Percentiles rank a stretch among this genome's conserved stretches.
Evolutionary conservation across 2,113 vertebrate species (phyloP).

Genomic region (Cathartes aura): DNA sequence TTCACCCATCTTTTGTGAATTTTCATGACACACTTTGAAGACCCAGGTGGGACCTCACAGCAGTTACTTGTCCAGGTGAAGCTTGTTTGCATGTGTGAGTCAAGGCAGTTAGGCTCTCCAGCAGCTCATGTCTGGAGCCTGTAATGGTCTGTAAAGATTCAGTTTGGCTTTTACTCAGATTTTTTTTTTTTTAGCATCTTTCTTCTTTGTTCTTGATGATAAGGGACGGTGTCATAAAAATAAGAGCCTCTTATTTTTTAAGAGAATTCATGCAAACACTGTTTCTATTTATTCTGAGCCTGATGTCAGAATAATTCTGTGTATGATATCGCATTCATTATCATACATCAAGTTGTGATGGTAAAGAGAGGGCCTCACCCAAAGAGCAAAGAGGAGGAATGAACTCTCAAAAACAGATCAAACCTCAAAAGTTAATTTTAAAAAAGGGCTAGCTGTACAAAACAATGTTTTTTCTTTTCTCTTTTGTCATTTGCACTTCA

Average conservation of each 20-base stretch:
- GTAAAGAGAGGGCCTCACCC: neutral
- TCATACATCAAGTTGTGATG: neutral
- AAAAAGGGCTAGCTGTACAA: neutral
- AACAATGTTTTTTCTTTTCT: neutral
- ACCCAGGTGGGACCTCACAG: neutral
- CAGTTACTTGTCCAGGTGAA: neutral
- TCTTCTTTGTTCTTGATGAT: neutral
- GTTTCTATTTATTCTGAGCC: neutral
- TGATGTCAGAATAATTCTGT: neutral
- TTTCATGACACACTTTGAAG: fast-evolving
- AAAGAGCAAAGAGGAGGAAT: neutral
- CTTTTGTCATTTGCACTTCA: neutral
- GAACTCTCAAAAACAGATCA: neutral
- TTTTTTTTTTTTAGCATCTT: neutral
- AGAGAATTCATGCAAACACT: neutral
- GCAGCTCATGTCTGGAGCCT: neutral
- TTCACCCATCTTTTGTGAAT: neutral
- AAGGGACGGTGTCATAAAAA: neutral
- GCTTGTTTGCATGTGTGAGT: neutral
- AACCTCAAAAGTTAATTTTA: neutral
- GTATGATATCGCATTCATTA: neutral
- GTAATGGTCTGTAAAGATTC: neutral
- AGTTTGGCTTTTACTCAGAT: neutral
- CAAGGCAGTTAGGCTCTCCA: neutral
- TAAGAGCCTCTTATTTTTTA: neutral